Percentiles rank a stretch among this genome's conserved stretches.
Conservation (phyloP, 2,888 invertebrate genomes). For the Phengaris arion region DNA sequence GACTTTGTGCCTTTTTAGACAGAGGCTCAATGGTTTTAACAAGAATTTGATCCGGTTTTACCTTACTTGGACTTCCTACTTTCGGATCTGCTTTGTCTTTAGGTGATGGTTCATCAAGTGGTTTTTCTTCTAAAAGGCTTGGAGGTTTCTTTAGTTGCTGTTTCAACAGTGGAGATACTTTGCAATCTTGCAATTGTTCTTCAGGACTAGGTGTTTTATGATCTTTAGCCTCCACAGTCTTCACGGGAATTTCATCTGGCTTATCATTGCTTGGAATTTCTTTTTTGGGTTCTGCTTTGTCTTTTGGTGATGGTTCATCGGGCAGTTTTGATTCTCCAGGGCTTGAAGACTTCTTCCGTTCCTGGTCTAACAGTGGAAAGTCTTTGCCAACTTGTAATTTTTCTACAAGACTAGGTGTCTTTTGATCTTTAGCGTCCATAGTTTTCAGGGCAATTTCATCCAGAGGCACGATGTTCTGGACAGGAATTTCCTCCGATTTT, state of each 20-base stretch:
- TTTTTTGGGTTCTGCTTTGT: not conserved
- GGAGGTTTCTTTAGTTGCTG: not conserved
- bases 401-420: slow-evolving; percentile 16
- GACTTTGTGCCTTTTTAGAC: slow-evolving; percentile 18
- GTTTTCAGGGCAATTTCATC: not conserved
- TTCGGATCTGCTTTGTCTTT: not conserved
- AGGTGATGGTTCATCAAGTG: not conserved
- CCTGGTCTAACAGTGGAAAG: not conserved
- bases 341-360: slow-evolving; percentile 31
- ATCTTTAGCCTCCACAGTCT: not conserved
- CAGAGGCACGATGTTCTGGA: not conserved
- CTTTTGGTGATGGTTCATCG: not conserved
- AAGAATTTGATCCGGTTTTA: not conserved
- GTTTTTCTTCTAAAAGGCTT: not conserved
- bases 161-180: not conserved
- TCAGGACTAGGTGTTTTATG: slow-evolving; percentile 31
- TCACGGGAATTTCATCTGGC: not conserved
- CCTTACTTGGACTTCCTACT: not conserved
- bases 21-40: not conserved
- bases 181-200: not conserved
- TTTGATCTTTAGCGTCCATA: slow-evolving; percentile 29
- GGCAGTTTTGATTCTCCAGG: slow-evolving; percentile 7
- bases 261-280: not conserved
- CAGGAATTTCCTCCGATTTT: not conserved
- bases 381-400: not conserved